phyloP scores from a whole-genome alignment of 2,888 invertebrate species.

The Coenonympha glycerion region DNA sequence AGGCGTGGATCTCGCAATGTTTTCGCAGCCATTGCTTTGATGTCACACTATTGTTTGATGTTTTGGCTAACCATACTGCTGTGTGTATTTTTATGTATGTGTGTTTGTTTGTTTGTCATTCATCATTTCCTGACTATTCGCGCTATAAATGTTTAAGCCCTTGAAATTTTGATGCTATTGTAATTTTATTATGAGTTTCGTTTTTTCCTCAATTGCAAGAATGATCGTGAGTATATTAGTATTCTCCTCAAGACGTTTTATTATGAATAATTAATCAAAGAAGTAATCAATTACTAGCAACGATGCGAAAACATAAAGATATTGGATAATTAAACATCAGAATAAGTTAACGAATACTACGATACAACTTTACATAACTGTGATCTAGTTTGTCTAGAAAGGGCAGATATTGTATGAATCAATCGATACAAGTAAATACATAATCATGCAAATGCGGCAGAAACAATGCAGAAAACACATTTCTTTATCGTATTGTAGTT shows the following conservation, averaged over 20 bases:
- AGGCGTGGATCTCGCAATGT: background rate
- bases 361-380: background rate
- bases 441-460: conserved; percentile 18
- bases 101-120: background rate
- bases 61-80: conserved; percentile 11
- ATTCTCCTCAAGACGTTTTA: no score
- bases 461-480: conserved; percentile 1
- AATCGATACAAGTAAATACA: background rate
- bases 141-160: no score
- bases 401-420: conserved; percentile 3
- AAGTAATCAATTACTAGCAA: no score
- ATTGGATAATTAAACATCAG: no score
- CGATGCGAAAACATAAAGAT: no score
- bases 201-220: no score
- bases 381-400: conserved; percentile 9
- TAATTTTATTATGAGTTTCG: no score
- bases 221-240: no score
- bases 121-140: conserved; percentile 6
- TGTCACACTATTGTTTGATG: conserved; percentile 4
- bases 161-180: no score
- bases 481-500: background rate
- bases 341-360: no score
- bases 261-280: no score
- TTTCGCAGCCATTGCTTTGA: conserved; percentile 12
- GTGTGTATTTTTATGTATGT: no score